phyloP scores from a whole-genome alignment of 2,797 vertebrate genomes.

The Sebastes variabilis region DNA sequence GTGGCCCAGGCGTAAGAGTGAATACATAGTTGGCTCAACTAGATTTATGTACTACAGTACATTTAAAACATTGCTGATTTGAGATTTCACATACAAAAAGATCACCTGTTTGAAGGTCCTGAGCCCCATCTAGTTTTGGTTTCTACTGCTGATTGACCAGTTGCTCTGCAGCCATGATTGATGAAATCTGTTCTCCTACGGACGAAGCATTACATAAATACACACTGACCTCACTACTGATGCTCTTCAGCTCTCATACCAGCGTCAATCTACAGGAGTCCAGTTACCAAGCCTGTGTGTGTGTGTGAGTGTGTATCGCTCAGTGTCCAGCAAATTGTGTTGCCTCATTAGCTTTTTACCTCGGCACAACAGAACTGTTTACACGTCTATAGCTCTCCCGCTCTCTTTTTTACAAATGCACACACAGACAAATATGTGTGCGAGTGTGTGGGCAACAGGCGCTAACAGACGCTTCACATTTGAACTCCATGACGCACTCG shows the following conservation, averaged over 20 bases:
- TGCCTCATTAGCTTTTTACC: constrained; percentile 22
- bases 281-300: constrained; percentile 25
- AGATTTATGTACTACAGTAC: neutral
- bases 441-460: constrained; percentile 28
- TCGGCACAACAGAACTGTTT: constrained; percentile 34
- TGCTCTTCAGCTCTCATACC: constrained; percentile 30
- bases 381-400: constrained; percentile 26
- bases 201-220: constrained; percentile 17
- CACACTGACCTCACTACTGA: constrained; percentile 47
- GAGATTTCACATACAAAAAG: neutral
- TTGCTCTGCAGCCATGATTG: constrained; percentile 43
- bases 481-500: constrained; percentile 67
- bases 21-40: neutral
- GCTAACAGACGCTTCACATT: constrained; percentile 71
- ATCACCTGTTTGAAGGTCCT: neutral
- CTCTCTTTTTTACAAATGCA: constrained; percentile 7
- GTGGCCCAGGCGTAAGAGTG: neutral
- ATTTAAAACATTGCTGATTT: neutral
- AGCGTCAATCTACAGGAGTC: constrained; percentile 33
- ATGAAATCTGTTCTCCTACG: constrained; percentile 32
- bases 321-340: constrained; percentile 12
- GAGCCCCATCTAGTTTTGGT: constrained; percentile 26
- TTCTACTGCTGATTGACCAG: constrained; percentile 48
- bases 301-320: constrained; percentile 17
- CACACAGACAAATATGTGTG: constrained; percentile 4